Base-by-base conservation (phyloP, 1,140 invertebrate genomes). In the Hirudo medicinalis region DNA sequence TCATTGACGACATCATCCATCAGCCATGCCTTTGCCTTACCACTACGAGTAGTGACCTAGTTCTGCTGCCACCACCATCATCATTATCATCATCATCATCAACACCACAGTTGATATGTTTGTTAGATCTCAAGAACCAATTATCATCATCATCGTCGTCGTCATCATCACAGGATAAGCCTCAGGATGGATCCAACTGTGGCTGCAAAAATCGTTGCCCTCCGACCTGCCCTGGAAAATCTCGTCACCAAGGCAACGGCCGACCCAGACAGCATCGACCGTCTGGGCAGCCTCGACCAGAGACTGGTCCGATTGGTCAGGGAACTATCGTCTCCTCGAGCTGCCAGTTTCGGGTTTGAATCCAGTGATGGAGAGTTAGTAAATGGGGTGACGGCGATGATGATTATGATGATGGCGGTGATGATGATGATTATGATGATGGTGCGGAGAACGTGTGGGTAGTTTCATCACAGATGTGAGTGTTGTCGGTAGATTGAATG, bases 181-280 rank as follows among this genome's bases (percentile, higher is more conserved):
- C 85, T 97, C 32, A 86, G 90, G 13, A 93, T 97, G 86, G 83
- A 90, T 75, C 86, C 90, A 0, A 76, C 85, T 78, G 85, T 79
- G 15, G 94, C 93, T 0, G 88, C 91, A 0, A 85, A 87, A 6
- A 87, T 97, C 71, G 86, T 92, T 0, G 89, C 91, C 9, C 81
- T 98, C 0, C 85, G 93, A 72, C 93, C 93, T 0, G 89, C 89
- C 0, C 79, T 97, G 3, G 94, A 98, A 82, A 84, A 87, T 74
- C 82, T 97, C 0, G 88, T 97, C 0, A 85, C 93, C 8, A 81
- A 87, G 66, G 88, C 88, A 0, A 87, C 90, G 6, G 83, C 87
- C 70, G 85, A 92, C 74, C 94, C 94, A 0, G 89, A 91, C 77
- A 75, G 74, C 19, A 74, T 81, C 0, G 71, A 71, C 11, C 74